phyloP scores from a whole-genome alignment of 2,797 vertebrate genomes.

The Sternotherus odoratus region DNA sequence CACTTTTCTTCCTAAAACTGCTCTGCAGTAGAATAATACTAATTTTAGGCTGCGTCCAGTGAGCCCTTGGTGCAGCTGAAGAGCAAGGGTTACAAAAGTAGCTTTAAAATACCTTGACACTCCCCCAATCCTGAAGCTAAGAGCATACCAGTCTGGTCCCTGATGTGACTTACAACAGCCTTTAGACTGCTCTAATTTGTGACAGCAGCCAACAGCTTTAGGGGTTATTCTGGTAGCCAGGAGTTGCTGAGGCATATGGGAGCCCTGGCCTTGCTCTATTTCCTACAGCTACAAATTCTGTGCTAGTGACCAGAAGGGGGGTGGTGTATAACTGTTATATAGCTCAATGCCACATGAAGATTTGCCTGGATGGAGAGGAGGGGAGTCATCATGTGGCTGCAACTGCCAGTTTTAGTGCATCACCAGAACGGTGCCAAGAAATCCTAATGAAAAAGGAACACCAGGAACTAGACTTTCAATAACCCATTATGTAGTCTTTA shows the following conservation, averaged over 20 bases:
- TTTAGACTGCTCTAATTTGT: neutral
- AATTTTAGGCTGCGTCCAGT: neutral
- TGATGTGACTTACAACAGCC: neutral
- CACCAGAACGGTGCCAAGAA: neutral
- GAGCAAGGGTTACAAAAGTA: neutral
- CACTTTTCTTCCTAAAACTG: neutral
- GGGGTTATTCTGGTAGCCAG: neutral
- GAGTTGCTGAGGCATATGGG: neutral
- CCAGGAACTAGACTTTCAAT: neutral
- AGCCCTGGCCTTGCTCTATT: neutral
- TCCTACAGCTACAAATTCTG: neutral
- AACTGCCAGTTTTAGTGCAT: neutral
- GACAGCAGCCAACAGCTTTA: neutral
- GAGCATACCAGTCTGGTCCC: neutral
- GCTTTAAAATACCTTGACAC: neutral
- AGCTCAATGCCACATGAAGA: neutral
- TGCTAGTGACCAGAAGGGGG: neutral
- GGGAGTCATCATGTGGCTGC: neutral
- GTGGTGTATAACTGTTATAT: neutral
- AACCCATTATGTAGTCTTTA: neutral
- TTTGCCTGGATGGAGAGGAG: neutral
- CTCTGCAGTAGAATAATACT: neutral
- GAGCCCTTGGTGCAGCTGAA: neutral
- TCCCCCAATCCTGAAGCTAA: neutral
- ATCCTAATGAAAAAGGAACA: neutral